Percentiles rank a stretch among this genome's conserved stretches.
Conservation (phyloP, 1,140 invertebrate genomes). For the Eulimnadia texana region DNA sequence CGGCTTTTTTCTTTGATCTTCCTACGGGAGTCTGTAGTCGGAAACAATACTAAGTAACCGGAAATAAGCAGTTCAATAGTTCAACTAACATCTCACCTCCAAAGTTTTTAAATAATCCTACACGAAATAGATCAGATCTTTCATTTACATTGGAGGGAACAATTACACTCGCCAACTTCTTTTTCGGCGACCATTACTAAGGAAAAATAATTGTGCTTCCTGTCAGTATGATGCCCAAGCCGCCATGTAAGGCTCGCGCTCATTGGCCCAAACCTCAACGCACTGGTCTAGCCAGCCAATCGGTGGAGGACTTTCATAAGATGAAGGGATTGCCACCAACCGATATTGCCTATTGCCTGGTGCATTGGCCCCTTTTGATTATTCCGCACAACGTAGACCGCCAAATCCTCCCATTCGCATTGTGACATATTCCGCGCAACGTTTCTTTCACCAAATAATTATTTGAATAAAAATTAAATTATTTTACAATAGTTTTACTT, state of each 20-base stretch:
- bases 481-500: too few relatives aligned
- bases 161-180: background rate
- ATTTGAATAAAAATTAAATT: too few relatives aligned
- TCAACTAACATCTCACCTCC: too few relatives aligned
- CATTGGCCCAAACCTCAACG: conserved; percentile 1
- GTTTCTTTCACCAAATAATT: too few relatives aligned
- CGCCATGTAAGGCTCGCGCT: background rate
- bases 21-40: background rate
- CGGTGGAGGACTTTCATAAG: background rate
- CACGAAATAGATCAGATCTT: background rate
- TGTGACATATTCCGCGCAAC: background rate
- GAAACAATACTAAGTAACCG: too few relatives aligned
- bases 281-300: background rate
- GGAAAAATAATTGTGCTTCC: conserved; percentile 13
- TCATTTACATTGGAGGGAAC: background rate
- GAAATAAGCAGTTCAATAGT: too few relatives aligned
- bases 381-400: background rate
- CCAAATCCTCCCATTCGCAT: background rate
- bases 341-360: background rate
- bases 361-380: background rate
- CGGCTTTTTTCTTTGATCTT: background rate
- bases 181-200: conserved; percentile 11
- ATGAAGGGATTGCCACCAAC: background rate
- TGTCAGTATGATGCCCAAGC: background rate
- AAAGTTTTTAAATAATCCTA: background rate